phyloP scores from a whole-genome alignment of 2,113 vertebrate species.

The Hyperoodon ampullatus region DNA sequence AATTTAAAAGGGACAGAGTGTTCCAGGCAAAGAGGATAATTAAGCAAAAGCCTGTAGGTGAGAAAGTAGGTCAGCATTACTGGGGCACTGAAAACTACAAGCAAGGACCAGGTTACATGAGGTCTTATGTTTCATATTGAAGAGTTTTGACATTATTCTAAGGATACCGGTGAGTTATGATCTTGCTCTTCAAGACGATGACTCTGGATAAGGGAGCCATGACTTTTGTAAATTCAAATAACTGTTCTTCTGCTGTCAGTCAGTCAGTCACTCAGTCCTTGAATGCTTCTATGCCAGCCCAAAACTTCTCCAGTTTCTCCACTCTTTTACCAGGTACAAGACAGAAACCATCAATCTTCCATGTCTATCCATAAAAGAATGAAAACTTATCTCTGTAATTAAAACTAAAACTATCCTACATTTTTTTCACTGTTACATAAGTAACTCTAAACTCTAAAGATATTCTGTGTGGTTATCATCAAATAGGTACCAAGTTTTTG shows the following conservation, averaged over 20 bases:
- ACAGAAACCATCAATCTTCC: background rate
- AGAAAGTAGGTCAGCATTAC: background rate
- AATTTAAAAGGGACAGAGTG: background rate
- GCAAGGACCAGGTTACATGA: background rate
- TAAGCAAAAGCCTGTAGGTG: background rate
- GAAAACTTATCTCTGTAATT: background rate
- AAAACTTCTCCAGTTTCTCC: background rate
- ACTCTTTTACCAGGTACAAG: background rate
- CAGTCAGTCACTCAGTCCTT: background rate
- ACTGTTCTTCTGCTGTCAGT: background rate
- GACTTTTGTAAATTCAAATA: background rate
- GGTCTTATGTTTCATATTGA: background rate
- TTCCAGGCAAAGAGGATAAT: conserved; percentile 15
- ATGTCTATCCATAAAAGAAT: background rate
- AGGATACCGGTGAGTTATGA: background rate
- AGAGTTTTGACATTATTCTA: background rate
- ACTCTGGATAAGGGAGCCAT: background rate
- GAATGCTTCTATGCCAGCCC: background rate
- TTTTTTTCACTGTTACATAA: conserved; percentile 5
- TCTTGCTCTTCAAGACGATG: background rate
- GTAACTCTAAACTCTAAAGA: background rate
- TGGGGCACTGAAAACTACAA: background rate
- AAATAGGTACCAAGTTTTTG: background rate
- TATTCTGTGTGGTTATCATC: background rate
- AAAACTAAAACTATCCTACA: background rate